Evolutionary conservation across 1,140 invertebrate genomes (phyloP).

Genomic region (Brachionus paranguensis): DNA sequence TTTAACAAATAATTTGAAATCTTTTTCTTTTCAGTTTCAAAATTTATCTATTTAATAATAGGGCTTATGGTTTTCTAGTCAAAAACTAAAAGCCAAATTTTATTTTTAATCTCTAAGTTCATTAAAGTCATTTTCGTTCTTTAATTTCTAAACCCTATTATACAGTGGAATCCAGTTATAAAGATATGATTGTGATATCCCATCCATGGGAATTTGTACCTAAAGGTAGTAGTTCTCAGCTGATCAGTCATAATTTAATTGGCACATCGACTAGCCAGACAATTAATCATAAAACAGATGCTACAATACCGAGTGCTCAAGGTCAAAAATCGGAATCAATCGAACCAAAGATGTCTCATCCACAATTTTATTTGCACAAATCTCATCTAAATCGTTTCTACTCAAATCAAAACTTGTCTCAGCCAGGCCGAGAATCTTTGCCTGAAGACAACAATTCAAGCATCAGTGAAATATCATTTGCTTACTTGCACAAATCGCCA

Average conservation of each 20-base stretch:
- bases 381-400: conserved; percentile 22
- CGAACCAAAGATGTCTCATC: conserved; percentile 12
- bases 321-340: not conserved
- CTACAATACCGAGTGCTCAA: not conserved
- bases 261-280: not conserved
- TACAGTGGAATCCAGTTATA: conserved; percentile 38
- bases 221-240: conserved; percentile 32
- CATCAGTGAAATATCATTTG: not conserved
- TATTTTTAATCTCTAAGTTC: not conserved
- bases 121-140: not conserved
- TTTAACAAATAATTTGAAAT: not conserved
- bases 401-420: conserved; percentile 17
- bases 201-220: conserved; percentile 40
- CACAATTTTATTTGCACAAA: conserved; percentile 20
- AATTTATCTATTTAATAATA: not conserved
- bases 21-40: not conserved
- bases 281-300: not conserved
- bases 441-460: conserved; percentile 37
- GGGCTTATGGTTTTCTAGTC: not conserved
- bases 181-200: conserved; percentile 40
- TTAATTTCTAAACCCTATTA: not conserved
- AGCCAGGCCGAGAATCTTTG: not conserved
- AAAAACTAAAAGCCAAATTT: not conserved
- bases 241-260: not conserved
- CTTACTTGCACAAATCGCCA: conserved; percentile 20